Conservation (phyloP, 2,797 vertebrate genomes). For the Philypnodon macrostomus region DNA sequence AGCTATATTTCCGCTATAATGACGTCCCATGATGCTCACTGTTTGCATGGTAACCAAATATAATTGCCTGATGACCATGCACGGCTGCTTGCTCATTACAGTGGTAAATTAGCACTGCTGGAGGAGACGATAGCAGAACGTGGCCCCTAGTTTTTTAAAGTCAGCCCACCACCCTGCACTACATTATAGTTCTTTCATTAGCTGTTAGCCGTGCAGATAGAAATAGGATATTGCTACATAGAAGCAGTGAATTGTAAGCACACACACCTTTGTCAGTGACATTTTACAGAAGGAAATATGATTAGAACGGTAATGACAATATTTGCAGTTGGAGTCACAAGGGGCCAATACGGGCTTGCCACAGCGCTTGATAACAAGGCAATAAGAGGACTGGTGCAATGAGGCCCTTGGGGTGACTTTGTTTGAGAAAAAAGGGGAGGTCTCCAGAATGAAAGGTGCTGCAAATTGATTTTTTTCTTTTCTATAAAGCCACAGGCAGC, state of each 20-base stretch:
- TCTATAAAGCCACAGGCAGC: slow-evolving; percentile 34
- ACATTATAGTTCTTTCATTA: slow-evolving; percentile 48
- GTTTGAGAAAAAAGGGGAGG: slow-evolving; percentile 48
- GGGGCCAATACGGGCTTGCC: slow-evolving; percentile 42
- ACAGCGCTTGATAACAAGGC: slow-evolving; percentile 68
- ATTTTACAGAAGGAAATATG: slow-evolving; percentile 55
- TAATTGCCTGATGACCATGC: slow-evolving; percentile 80
- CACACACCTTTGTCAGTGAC: slow-evolving; percentile 45
- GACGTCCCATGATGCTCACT: slow-evolving; percentile 69
- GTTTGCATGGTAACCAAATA: slow-evolving; percentile 79
- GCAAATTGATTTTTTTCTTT: slow-evolving; percentile 44
- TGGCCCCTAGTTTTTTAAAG: slow-evolving; percentile 17
- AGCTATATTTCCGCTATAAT: slow-evolving; percentile 67
- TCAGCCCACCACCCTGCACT: slow-evolving; percentile 21
- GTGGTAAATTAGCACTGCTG: slow-evolving; percentile 69
- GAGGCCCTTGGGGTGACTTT: slow-evolving; percentile 61
- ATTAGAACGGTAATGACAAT: slow-evolving; percentile 67
- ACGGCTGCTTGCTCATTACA: slow-evolving; percentile 74
- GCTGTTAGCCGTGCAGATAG: slow-evolving; percentile 42
- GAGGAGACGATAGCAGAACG: slow-evolving; percentile 43
- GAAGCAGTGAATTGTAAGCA: slow-evolving; percentile 36
- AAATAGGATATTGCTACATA: slow-evolving; percentile 32
- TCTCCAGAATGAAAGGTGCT: slow-evolving; percentile 22
- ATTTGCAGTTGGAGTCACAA: slow-evolving; percentile 62
- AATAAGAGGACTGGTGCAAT: slow-evolving; percentile 58